Base-by-base conservation (phyloP, 2,113 vertebrate genomes). In the Epinephelus cyanopodus region DNA sequence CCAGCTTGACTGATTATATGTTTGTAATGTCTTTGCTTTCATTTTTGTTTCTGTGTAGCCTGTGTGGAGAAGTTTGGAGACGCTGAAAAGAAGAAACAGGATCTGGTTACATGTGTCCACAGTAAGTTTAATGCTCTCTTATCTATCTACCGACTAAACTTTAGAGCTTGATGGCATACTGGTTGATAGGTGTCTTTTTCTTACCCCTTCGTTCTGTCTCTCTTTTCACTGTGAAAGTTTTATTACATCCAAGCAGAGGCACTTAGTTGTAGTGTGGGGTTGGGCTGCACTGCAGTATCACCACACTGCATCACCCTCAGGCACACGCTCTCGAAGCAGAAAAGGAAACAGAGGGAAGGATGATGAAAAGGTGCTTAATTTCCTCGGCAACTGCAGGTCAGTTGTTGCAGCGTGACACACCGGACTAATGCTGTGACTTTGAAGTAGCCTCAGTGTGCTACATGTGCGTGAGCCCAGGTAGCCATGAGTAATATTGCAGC, bases 41-140 rank as follows among this genome's bases (percentile, higher is more conserved):
- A 56, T 79, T 83, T 78, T 42, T 27, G 61, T 92, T 92, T 70
- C 64, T 61, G 45, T 87, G 87, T 57, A 99, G 98, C 80, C 3
- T 99, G 98, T 79, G 60, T 97, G 93, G 86, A 74, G 2, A 96
- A 84, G 82, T 96, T 97, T 83, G 96, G 97, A 52, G 94, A 95
- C 0, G 95, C 95, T 0, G 95, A 97, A 58, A 86, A 69, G 52
- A 97, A 95, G 92, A 96, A 93, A 87, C 96, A 96, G 17, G 95
- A 95, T 87, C 96, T 99, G 75, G 88, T 96, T 66, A 96, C 97
- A 0, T 99, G 98, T 33, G 96, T 98, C 81, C 97, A 99, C 85
- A 97, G 98, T 99, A 95, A 97, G 98, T 96, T 66, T 57, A 14
- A 53, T 29, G 5, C 18, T 21, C 25, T 53, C 23, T 56, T 25